Conservation (phyloP, 1,140 invertebrate species). For the Pachyrhynchus sulphureomaculatus region DNA sequence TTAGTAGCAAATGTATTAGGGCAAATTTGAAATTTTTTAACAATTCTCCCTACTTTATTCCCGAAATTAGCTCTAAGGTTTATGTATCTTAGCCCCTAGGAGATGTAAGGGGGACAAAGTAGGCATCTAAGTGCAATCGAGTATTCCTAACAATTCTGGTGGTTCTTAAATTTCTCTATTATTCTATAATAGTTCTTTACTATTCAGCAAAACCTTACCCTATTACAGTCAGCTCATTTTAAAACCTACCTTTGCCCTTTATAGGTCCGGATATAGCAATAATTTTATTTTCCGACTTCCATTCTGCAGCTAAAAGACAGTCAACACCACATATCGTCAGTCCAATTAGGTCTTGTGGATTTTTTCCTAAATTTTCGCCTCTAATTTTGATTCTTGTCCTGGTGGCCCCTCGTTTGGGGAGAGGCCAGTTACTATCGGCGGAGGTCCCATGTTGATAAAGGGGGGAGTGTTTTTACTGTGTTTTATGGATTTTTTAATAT, state of each 20-base stretch:
- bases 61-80: too few species aligned
- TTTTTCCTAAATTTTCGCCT: constrained; percentile 91
- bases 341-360: constrained; percentile 82
- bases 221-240: background rate
- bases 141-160: too few species aligned
- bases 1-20: too few species aligned
- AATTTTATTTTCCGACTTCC: constrained; percentile 97
- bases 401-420: constrained; percentile 98
- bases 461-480: too few species aligned
- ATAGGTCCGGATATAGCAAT: constrained; percentile 91
- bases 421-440: constrained; percentile 91
- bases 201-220: background rate
- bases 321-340: constrained; percentile 94
- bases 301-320: constrained; percentile 92
- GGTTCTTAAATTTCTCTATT: too few species aligned
- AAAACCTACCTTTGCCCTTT: constrained; percentile 71
- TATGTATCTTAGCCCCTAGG: too few species aligned
- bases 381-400: constrained; percentile 91
- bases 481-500: background rate
- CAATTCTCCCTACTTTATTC: too few species aligned
- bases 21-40: too few species aligned
- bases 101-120: too few species aligned
- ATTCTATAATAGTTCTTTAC: background rate
- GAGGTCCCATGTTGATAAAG: constrained; percentile 74
- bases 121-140: too few species aligned